Conservation (phyloP, 64 coral and sea anemone species). For the Platygyra sinensis region DNA sequence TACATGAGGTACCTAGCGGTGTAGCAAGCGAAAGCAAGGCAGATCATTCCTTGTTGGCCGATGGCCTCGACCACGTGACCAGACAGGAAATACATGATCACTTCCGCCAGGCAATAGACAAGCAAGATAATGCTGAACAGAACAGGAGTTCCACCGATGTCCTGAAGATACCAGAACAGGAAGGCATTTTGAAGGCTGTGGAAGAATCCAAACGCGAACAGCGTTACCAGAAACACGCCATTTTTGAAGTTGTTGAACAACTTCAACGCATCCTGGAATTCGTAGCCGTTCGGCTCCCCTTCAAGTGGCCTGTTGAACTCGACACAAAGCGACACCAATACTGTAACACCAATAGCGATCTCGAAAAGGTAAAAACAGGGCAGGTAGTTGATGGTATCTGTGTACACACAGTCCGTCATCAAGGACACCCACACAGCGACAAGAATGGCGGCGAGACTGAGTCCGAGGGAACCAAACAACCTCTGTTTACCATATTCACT, state of each 20-base stretch:
- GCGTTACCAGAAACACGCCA: constrained; percentile 75
- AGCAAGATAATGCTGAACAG: constrained; percentile 76
- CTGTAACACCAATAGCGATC: constrained; percentile 77
- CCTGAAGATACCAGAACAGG: constrained; percentile 89
- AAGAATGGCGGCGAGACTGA: constrained; percentile 58
- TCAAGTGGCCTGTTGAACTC: constrained; percentile 59
- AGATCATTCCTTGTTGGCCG: constrained; percentile 77
- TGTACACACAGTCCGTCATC: constrained; percentile 54
- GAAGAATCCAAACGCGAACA: constrained; percentile 73
- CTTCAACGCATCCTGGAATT: constrained; percentile 68
- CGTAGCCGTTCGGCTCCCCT: neutral
- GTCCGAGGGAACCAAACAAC: constrained; percentile 78
- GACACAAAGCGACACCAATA: constrained; percentile 69
- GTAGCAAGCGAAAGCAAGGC: constrained; percentile 84
- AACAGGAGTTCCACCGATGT: constrained; percentile 77
- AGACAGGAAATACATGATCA: constrained; percentile 72
- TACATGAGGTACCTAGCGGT: constrained; percentile 93
- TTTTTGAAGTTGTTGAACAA: constrained; percentile 75
- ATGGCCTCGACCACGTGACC: constrained; percentile 61
- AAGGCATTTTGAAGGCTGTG: constrained; percentile 84
- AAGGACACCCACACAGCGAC: constrained; percentile 74
- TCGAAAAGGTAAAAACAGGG: constrained; percentile 88
- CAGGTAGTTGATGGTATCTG: constrained; percentile 84
- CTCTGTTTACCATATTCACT: constrained; percentile 82
- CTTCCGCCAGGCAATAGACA: constrained; percentile 73